Evolutionary conservation across 2,888 invertebrate genomes (phyloP).

Genomic region (Leptinotarsa haldemani): DNA sequence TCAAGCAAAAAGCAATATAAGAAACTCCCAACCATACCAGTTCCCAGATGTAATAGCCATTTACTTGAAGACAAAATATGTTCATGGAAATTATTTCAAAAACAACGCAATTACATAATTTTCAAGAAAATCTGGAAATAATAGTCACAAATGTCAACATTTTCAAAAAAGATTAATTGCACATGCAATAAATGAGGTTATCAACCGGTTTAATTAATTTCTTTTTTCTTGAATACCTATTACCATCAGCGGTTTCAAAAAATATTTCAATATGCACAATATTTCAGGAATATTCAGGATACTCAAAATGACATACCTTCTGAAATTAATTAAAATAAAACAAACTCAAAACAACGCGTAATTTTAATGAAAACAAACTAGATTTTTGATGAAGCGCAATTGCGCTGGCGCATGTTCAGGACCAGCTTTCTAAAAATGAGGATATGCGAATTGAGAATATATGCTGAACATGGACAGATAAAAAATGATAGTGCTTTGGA

Average conservation of each 20-base stretch:
- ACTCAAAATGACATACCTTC: constrained; percentile 40
- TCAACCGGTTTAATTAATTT: constrained; percentile 31
- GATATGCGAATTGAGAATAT: too few species aligned
- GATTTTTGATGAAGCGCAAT: constrained; percentile 29
- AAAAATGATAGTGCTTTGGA: too few species aligned
- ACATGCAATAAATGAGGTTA: constrained; percentile 41
- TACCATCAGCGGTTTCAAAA: neutral
- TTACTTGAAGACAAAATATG: constrained; percentile 13
- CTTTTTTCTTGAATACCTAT: constrained; percentile 11
- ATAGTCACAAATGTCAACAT: constrained; percentile 27
- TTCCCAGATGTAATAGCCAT: constrained; percentile 36
- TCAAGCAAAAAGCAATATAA: constrained; percentile 41
- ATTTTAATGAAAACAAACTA: constrained; percentile 39
- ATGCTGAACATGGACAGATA: too few species aligned
- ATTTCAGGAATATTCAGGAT: neutral
- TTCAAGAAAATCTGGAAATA: constrained; percentile 5
- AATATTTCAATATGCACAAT: neutral
- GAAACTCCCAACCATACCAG: constrained; percentile 43
- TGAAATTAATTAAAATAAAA: constrained; percentile 36
- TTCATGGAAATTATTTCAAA: constrained; percentile 20
- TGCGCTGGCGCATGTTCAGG: constrained; percentile 13
- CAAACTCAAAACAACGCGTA: constrained; percentile 43
- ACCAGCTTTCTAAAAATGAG: neutral
- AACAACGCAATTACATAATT: constrained; percentile 22
- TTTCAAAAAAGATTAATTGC: constrained; percentile 31